Conservation (phyloP, 2,113 vertebrate genomes). For the Larimichthys polyactis region DNA sequence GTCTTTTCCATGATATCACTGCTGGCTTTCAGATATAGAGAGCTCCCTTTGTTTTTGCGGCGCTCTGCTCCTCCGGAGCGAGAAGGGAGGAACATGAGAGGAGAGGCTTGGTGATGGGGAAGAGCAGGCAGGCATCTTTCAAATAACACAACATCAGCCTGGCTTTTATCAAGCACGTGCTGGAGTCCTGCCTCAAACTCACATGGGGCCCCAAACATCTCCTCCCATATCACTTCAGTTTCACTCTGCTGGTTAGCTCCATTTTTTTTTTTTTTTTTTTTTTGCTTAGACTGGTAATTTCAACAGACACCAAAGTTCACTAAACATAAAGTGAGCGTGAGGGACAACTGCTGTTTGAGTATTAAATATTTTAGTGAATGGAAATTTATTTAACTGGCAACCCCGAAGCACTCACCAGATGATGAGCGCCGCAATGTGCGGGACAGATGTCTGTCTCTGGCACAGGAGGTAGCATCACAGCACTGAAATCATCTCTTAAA, state of each 20-base stretch:
- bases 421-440: constrained; percentile 79
- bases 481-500: constrained; percentile 57
- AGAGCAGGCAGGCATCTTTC: constrained; percentile 39
- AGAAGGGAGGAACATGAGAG: constrained; percentile 23
- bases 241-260: neutral
- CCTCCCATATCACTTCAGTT: neutral
- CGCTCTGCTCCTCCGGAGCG: constrained; percentile 4
- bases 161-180: neutral
- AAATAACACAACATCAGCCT: constrained; percentile 24
- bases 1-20: constrained; percentile 68
- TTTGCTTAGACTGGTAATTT: neutral
- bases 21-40: constrained; percentile 50
- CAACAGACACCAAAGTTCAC: constrained; percentile 6
- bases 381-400: constrained; percentile 55
- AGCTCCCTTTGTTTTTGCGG: constrained; percentile 37
- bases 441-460: constrained; percentile 83
- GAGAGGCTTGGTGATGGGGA: constrained; percentile 1
- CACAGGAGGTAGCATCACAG: constrained; percentile 46
- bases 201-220: neutral
- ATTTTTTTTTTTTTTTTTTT: neutral
- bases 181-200: constrained; percentile 10
- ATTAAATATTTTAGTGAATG: constrained; percentile 30
- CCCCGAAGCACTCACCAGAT: constrained; percentile 51
- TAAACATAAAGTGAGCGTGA: constrained; percentile 13
- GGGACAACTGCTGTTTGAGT: neutral